These are phyloP conservation scores for Echinometra lucunter DNA, from an alignment of 53 echinoderm and acorn worm genomes.

Conservation along the genomic window DNA sequence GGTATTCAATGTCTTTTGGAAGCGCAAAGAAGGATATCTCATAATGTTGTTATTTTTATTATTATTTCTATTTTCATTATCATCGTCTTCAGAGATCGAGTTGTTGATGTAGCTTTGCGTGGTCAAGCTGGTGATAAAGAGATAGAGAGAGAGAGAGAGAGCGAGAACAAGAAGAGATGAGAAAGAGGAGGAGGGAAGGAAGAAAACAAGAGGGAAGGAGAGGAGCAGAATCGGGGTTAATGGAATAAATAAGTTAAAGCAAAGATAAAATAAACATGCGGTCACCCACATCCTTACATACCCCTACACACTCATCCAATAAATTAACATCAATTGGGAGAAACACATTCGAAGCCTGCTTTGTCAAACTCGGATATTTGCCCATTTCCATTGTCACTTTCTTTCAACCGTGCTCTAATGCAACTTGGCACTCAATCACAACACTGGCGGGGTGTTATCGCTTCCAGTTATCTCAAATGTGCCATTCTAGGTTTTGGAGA, in stretches of 20 bases:
- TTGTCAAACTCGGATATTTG: not conserved
- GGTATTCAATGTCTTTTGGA: too few relatives aligned
- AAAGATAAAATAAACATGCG: not conserved
- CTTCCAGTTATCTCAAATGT: not conserved
- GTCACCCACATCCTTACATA: not conserved
- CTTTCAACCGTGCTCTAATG: not conserved
- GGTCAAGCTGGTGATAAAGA: too few relatives aligned
- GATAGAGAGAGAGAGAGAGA: too few relatives aligned
- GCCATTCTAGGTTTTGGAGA: not conserved
- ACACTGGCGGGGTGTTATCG: not conserved
- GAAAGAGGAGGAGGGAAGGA: too few relatives aligned
- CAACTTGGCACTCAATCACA: not conserved
- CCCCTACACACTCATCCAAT: not conserved
- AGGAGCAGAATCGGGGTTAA: too few relatives aligned
- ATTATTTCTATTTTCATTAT: too few relatives aligned
- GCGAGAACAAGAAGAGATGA: not conserved
- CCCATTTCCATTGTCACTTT: not conserved
- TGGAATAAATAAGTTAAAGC: too few relatives aligned
- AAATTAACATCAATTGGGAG: not conserved
- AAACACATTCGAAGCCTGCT: not conserved
- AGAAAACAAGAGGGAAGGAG: too few relatives aligned
- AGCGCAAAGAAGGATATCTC: too few relatives aligned
- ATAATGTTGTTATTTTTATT: too few relatives aligned
- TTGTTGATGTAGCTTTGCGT: too few relatives aligned
- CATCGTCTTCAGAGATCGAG: too few relatives aligned